phyloP scores from a whole-genome alignment of 2,888 invertebrate genomes.

The Sarcophaga rosellei region DNA sequence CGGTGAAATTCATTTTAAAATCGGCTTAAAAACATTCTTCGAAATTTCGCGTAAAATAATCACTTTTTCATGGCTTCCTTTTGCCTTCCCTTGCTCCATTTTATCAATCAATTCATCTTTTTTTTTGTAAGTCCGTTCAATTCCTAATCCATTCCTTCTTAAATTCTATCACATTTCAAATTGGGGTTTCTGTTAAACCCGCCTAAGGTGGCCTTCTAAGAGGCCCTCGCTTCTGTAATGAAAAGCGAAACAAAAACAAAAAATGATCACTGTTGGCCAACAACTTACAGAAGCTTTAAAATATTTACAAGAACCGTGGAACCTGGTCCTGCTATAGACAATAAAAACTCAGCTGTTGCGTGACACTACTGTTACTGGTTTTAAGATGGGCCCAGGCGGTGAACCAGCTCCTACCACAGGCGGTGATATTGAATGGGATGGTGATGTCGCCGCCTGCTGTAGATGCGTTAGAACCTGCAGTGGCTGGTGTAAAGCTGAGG shows the following conservation, averaged over 20 bases:
- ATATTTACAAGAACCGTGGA: constrained; percentile 17
- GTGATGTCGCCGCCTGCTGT: constrained; percentile 74
- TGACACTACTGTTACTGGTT: constrained; percentile 83
- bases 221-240: constrained; percentile 37
- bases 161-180: constrained; percentile 32
- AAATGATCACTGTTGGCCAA: constrained; percentile 16
- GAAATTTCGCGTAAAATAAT: too few relatives aligned
- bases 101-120: too few relatives aligned
- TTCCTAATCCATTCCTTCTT: background rate
- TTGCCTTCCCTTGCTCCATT: too few relatives aligned
- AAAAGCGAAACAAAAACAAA: constrained; percentile 25
- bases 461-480: constrained; percentile 77
- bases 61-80: too few relatives aligned
- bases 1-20: too few relatives aligned
- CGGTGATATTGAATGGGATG: constrained; percentile 67
- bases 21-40: too few relatives aligned
- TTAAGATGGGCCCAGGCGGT: constrained; percentile 80
- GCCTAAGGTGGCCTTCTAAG: constrained; percentile 48
- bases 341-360: constrained; percentile 82
- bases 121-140: background rate
- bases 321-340: constrained; percentile 35
- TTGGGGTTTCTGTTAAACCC: background rate
- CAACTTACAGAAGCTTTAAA: background rate
- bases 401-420: constrained; percentile 69
- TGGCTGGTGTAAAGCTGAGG: constrained; percentile 72